These are phyloP conservation scores for Channa maculata DNA, from an alignment of 2,113 vertebrate species.

Conservation along the genomic window DNA sequence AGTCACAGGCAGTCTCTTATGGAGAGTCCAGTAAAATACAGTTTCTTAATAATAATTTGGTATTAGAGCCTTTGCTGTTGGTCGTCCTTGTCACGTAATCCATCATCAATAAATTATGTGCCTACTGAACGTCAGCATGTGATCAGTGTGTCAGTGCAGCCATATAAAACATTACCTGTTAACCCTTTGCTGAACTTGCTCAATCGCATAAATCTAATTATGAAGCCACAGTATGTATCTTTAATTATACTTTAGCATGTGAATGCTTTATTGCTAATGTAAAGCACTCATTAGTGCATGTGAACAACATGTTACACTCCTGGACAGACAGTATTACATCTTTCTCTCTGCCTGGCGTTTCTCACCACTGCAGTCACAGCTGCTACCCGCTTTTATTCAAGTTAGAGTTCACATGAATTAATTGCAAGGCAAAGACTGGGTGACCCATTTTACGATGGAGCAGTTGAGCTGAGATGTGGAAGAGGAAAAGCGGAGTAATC, in stretches of 20 bases:
- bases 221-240: no score
- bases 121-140: background rate
- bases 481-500: background rate
- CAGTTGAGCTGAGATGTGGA: constrained; percentile 36
- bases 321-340: constrained; percentile 14
- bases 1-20: no score
- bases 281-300: constrained; percentile 30
- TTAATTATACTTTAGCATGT: no score
- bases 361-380: constrained; percentile 38
- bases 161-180: background rate
- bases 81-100: background rate
- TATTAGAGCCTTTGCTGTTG: background rate
- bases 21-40: background rate
- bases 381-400: constrained; percentile 41
- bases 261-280: background rate
- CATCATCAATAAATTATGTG: background rate
- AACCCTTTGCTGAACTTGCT: background rate
- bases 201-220: background rate
- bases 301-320: constrained; percentile 8
- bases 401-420: constrained; percentile 65
- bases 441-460: constrained; percentile 71
- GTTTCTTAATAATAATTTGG: background rate
- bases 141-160: background rate
- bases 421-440: constrained; percentile 58
- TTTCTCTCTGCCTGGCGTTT: constrained; percentile 17